These are phyloP conservation scores for Leptinotarsa tumamoca DNA, from an alignment of 2,888 invertebrate genomes.

Conservation along the genomic window DNA sequence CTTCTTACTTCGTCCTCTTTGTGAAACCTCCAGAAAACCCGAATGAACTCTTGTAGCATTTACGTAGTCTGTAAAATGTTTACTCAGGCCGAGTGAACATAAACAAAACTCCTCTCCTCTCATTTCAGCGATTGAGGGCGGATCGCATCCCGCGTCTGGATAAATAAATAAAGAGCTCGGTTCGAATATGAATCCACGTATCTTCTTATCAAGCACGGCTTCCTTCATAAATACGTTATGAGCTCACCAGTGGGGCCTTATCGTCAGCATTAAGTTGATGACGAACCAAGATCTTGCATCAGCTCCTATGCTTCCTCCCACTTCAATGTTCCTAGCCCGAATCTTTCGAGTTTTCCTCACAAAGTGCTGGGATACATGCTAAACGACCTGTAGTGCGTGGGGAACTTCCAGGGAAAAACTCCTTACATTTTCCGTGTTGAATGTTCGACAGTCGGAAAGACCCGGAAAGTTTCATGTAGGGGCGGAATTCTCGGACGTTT, in stretches of 20 bases:
- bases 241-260: constrained; percentile 36
- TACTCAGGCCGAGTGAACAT: too few relatives aligned
- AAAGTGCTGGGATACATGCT: background rate
- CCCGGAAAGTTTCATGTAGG: background rate
- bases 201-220: constrained; percentile 47
- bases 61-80: too few relatives aligned
- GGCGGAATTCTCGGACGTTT: background rate
- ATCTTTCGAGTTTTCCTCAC: background rate
- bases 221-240: constrained; percentile 51
- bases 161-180: constrained; percentile 44
- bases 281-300: constrained; percentile 14
- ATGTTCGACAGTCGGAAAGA: background rate
- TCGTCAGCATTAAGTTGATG: constrained; percentile 2
- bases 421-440: background rate
- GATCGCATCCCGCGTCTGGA: constrained; percentile 13
- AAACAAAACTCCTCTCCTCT: background rate
- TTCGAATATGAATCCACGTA: constrained; percentile 44
- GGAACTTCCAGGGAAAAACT: background rate
- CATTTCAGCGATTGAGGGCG: constrained; percentile 2
- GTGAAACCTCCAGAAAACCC: too few relatives aligned
- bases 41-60: too few relatives aligned
- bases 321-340: constrained; percentile 4
- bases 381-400: constrained; percentile 9
- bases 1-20: too few relatives aligned
- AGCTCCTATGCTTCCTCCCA: constrained; percentile 9